Conservation (phyloP, 2,113 vertebrate genomes). For the Fregetta grallaria region DNA sequence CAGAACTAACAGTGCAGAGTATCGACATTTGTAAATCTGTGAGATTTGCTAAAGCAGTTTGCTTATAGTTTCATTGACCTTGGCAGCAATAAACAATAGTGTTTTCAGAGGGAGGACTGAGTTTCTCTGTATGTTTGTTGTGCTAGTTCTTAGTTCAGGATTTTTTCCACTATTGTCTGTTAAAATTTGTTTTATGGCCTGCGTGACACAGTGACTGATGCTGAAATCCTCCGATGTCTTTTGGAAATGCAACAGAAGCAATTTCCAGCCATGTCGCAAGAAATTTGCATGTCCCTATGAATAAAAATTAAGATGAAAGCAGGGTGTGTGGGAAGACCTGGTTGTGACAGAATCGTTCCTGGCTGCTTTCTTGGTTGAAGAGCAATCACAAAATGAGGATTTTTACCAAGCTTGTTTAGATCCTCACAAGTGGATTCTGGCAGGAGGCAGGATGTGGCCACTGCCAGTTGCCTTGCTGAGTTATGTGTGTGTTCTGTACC, state of each 20-base stretch:
- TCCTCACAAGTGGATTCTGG: not conserved
- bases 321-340: conserved; percentile 38
- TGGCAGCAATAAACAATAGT: not conserved
- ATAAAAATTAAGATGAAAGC: conserved; percentile 42
- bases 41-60: not conserved
- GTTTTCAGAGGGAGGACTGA: not conserved
- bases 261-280: not conserved
- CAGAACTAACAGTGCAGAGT: not conserved
- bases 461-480: not conserved
- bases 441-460: not conserved
- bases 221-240: not conserved
- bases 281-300: conserved; percentile 28
- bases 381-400: not conserved
- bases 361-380: not conserved
- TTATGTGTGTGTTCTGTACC: not conserved
- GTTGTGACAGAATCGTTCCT: conserved; percentile 8
- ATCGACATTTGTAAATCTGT: not conserved
- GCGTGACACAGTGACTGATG: not conserved
- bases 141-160: not conserved
- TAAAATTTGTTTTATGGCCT: not conserved
- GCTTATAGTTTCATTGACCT: not conserved
- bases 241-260: not conserved
- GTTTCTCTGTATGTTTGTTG: not conserved
- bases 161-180: not conserved
- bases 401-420: not conserved